A percentile compares a stretch with the other conserved stretches of the same genome.
phyloP scores from a whole-genome alignment of 1,140 invertebrate genomes.

The Philaenus spumarius region DNA sequence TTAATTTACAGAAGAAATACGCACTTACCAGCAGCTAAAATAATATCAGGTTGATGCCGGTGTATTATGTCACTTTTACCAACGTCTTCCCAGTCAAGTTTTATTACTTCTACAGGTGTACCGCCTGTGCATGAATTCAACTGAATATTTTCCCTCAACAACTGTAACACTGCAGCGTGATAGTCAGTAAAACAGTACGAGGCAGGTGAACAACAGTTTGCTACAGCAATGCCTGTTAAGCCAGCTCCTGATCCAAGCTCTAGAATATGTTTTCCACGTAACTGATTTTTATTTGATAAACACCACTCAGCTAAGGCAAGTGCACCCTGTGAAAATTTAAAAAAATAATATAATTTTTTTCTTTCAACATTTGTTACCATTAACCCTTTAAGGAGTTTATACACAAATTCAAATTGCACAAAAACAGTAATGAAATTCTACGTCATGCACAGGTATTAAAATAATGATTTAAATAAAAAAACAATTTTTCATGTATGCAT shows the following conservation, averaged over 20 bases:
- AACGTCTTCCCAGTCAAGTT: slow-evolving; percentile 5
- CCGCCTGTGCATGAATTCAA: slow-evolving; percentile 5
- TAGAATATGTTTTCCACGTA: slow-evolving; percentile 42
- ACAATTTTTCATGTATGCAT: too few species aligned
- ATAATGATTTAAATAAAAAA: too few species aligned
- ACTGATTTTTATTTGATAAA: slow-evolving; percentile 36
- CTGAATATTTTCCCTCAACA: slow-evolving; percentile 14
- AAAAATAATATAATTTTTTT: too few species aligned
- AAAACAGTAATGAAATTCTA: too few species aligned
- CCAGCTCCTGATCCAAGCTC: slow-evolving; percentile 53
- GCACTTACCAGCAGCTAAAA: slow-evolving; percentile 17
- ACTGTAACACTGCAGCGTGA: slow-evolving; percentile 42
- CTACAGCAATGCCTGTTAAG: slow-evolving; percentile 44
- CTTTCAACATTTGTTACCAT: too few species aligned
- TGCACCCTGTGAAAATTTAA: slow-evolving; percentile 43
- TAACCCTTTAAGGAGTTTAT: too few species aligned
- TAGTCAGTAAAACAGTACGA: slow-evolving; percentile 47
- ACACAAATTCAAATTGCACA: too few species aligned
- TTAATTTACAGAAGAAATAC: too few species aligned
- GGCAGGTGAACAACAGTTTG: slow-evolving; percentile 41
- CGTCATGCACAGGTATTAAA: too few species aligned
- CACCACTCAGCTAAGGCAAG: slow-evolving; percentile 48
- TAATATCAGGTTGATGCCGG: not conserved
- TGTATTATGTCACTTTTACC: not conserved
- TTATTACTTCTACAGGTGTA: not conserved